Evolutionary conservation across 2,888 invertebrate species (phyloP), one percentile per base, ranked within the genome.

Genomic region (Unio delphinus): DNA sequence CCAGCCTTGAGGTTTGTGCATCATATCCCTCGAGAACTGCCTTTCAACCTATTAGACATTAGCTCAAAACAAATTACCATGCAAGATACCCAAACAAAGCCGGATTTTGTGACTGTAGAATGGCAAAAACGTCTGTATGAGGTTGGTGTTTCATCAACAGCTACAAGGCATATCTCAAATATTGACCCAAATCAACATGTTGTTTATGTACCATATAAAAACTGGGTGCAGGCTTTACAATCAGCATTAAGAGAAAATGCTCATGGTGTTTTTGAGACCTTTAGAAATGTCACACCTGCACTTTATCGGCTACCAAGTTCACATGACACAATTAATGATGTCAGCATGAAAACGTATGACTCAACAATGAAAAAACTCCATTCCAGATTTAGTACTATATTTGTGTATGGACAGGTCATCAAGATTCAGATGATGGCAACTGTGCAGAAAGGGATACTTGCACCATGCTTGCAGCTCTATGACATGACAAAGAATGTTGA

Each of bases 81-180:
- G 23, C 65, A 65, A 26, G 78, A 76, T 34, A 60, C 67, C 2
- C 62, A 61, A 15, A 69, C 68, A n/a, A 57, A 68, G 1, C 62
- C 63, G 18, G 64, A 72, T 28, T 66, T 66, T 15, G 68, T 78
- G 8, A 72, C 64, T 15, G 68, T 74, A 6, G 62, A 61, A 23
- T 82, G 82, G 82, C 73, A 71, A 54, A 80, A 72, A 69, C 64
- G 76, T 60, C 34, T 80, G 15, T 80, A 79, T 65, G 68, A 72
- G 26, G 26, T 61, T 28, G 28, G 26, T 23, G 3, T 34, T 6
- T 34, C 34, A 0, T 34, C 34, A 34, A 34, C 34, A 34, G 34
- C 5, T 6, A 3, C 0, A 6, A 55, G 55, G 26, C 54, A 64
- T 28, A 30, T 23, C 23, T 23, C 30, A 7, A 30, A 17, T 2